Percentiles rank a stretch among this genome's conserved stretches.
Conservation (phyloP, 2,888 invertebrate species). For the Apotomis capreana region DNA sequence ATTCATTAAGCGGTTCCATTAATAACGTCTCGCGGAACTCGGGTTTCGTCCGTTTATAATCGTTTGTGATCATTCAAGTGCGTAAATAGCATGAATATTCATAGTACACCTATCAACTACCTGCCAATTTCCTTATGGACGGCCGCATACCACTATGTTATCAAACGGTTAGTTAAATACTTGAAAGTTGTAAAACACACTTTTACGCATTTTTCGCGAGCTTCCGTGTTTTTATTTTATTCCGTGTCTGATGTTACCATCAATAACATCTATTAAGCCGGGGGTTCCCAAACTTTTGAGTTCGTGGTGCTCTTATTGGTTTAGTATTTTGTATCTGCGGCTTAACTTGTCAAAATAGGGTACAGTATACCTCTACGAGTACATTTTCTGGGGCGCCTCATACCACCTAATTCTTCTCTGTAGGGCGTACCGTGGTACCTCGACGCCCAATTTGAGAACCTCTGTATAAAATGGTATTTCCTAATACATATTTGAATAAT, state of each 20-base stretch:
- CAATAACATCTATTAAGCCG: slow-evolving; percentile 11
- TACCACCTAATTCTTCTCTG: too few relatives aligned
- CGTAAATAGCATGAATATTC: slow-evolving; percentile 49
- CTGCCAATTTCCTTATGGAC: slow-evolving; percentile 50
- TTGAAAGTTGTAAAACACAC: slow-evolving; percentile 50
- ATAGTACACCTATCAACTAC: slow-evolving; percentile 44
- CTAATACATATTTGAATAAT: neutral
- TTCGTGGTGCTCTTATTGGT: too few relatives aligned
- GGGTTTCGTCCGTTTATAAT: slow-evolving; percentile 45
- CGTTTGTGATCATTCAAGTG: slow-evolving; percentile 50
- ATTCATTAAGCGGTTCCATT: slow-evolving; percentile 49
- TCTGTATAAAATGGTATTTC: slow-evolving; percentile 1
- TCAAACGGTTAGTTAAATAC: slow-evolving; percentile 51
- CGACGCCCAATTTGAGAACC: too few relatives aligned
- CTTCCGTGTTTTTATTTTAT: slow-evolving; percentile 33
- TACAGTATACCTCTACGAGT: too few relatives aligned
- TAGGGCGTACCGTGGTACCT: too few relatives aligned
- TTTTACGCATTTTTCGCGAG: slow-evolving; percentile 34
- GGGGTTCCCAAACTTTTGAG: too few relatives aligned
- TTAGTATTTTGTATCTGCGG: too few relatives aligned
- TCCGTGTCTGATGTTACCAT: slow-evolving; percentile 17
- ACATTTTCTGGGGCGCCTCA: too few relatives aligned
- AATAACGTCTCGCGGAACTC: slow-evolving; percentile 52
- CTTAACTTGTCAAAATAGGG: too few relatives aligned
- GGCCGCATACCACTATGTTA: slow-evolving; percentile 51